Evolutionary conservation across 2,888 invertebrate species (phyloP), one percentile per base, ranked within the genome.

Genomic region (Dicycla oo): DNA sequence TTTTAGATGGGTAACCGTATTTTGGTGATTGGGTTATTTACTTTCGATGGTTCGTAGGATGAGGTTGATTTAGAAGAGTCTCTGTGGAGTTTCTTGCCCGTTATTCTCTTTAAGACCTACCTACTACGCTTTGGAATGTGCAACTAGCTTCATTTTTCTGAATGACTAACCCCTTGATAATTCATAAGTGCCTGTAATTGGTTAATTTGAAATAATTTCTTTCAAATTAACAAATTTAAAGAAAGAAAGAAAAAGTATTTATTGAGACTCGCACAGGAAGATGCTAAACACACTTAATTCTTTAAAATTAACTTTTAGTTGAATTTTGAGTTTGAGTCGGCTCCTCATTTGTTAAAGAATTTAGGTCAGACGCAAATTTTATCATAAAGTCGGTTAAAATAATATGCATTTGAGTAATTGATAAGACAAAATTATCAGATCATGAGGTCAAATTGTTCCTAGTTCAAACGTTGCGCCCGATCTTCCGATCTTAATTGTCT

Each of bases 1-100:
- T 69, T 70, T 73, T 72, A 62, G 77, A 76, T 73, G 69, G 72
- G 79, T 79, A 69, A 69, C 73, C 78, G 73, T 75, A 73, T 68
- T 84, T 75, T 78, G 26, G 3, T 61, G 34, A 70, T 69, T 63
- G 74, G 69, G 38, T 74, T 71, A 75, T 76, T 43, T 40, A 20
- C 8, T 51, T 38, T 49, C 34, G 13, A 56, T 67, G 40, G 56
- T 54, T 40, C 3, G 10, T 62, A 20, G 10, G n/a, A 56, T 60
- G 54, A 34, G 15, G 8, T 34, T 13, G 34, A n/a, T 57, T 34
- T 13, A n/a, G 13, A 30, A 56, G 18, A 26, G 10, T 30, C 5
- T 2, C 1, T 10, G 4, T 30, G 4, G n/a, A n/a, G n/a, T n/a
- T n/a, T n/a, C n/a, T n/a, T n/a, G n/a, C n/a, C n/a, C n/a, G n/a